phyloP scores from a whole-genome alignment of 2,888 invertebrate genomes.

The Entomobrya multifasciata region DNA sequence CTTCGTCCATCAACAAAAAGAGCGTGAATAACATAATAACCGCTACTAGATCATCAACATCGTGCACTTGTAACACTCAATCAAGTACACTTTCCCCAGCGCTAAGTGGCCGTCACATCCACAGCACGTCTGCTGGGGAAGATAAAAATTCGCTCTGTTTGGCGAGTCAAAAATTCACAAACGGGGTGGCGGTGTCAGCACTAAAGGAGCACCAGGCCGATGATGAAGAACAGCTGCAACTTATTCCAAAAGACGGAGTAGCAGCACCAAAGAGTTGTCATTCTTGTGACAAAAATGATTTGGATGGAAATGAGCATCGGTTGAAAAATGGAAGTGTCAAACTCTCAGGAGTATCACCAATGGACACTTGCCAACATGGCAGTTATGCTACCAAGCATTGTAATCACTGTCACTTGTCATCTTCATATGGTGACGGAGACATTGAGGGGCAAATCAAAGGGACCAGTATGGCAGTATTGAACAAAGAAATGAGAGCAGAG shows the following conservation, averaged over 20 bases:
- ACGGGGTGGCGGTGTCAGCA: neutral
- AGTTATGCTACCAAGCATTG: slow-evolving; percentile 40
- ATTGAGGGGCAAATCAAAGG: slow-evolving; percentile 24
- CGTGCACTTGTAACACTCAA: slow-evolving; percentile 61
- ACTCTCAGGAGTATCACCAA: slow-evolving; percentile 48
- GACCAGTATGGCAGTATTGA: slow-evolving; percentile 33
- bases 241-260: slow-evolving; percentile 35
- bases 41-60: slow-evolving; percentile 52
- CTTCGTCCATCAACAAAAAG: slow-evolving; percentile 20
- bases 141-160: slow-evolving; percentile 59
- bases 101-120: slow-evolving; percentile 41
- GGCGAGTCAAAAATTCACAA: slow-evolving; percentile 47
- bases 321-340: slow-evolving; percentile 70
- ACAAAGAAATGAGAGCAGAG: slow-evolving; percentile 26
- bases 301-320: slow-evolving; percentile 20
- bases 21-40: slow-evolving; percentile 58
- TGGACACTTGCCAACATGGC: slow-evolving; percentile 46
- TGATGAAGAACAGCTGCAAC: slow-evolving; percentile 61
- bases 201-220: neutral
- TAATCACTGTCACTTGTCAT: slow-evolving; percentile 59
- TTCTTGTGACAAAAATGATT: slow-evolving; percentile 49
- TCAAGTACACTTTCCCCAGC: slow-evolving; percentile 57
- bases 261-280: slow-evolving; percentile 14
- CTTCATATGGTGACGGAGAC: neutral
- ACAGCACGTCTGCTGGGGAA: slow-evolving; percentile 49